These are phyloP conservation scores for Ictalurus furcatus DNA, from an alignment of 2,113 vertebrate species.

Conservation along the genomic window DNA sequence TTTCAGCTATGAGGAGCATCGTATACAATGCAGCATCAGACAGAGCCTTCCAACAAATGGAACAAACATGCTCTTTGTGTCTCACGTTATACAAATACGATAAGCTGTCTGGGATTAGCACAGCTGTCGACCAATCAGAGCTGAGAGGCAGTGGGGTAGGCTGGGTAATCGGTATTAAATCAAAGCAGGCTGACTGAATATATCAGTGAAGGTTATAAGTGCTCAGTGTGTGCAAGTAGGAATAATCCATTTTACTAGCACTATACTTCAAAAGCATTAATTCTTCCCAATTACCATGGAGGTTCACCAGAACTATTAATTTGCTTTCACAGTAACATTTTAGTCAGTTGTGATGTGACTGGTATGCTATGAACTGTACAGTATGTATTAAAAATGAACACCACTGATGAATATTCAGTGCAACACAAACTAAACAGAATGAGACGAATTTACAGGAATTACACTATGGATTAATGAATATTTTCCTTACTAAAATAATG, in stretches of 20 bases:
- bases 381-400: background rate
- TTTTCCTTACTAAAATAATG: background rate
- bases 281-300: background rate
- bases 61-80: slow-evolving; percentile 53
- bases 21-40: background rate
- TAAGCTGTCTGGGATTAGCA: slow-evolving; percentile 56
- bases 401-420: background rate
- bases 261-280: slow-evolving; percentile 4
- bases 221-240: slow-evolving; percentile 9
- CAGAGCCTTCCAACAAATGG: slow-evolving; percentile 25
- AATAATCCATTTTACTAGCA: slow-evolving; percentile 46
- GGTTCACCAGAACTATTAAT: background rate
- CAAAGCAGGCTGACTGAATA: slow-evolving; percentile 55
- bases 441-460: background rate
- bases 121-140: slow-evolving; percentile 53
- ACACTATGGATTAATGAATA: background rate
- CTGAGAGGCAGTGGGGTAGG: slow-evolving; percentile 44
- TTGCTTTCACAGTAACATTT: background rate
- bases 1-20: slow-evolving; percentile 28
- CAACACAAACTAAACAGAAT: background rate
- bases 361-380: background rate
- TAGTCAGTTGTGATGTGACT: background rate
- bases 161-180: slow-evolving; percentile 60
- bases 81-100: slow-evolving; percentile 58
- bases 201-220: slow-evolving; percentile 46